phyloP scores from a whole-genome alignment of 2,888 invertebrate species.

The Venusia cambrica region DNA sequence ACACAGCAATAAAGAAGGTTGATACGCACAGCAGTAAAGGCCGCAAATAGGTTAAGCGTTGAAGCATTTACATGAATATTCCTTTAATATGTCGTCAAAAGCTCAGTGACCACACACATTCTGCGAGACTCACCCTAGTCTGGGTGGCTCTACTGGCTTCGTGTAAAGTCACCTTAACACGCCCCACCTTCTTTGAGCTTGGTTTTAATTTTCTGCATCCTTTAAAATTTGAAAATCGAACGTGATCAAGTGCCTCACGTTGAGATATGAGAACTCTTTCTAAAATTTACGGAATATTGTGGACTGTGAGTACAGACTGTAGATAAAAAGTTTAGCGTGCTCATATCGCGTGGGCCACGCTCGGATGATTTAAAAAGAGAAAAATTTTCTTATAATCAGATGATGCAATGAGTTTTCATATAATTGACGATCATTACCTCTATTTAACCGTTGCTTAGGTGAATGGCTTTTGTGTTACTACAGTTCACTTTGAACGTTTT shows the following conservation, averaged over 20 bases:
- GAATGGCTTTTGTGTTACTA: slow-evolving; percentile 2
- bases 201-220: slow-evolving; percentile 5
- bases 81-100: slow-evolving; percentile 26
- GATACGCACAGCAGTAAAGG: slow-evolving; percentile 25
- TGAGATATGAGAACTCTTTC: too few species aligned
- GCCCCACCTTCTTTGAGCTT: too few species aligned
- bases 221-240: too few species aligned
- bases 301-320: too few species aligned
- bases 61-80: slow-evolving; percentile 22
- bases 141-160: too few species aligned
- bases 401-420: slow-evolving; percentile 14
- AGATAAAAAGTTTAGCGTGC: too few species aligned
- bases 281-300: too few species aligned
- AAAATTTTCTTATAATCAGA: slow-evolving; percentile 22
- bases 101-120: slow-evolving; percentile 32
- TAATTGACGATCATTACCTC: slow-evolving; percentile 6
- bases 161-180: neutral
- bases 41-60: slow-evolving; percentile 31
- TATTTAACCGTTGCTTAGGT: slow-evolving; percentile 1
- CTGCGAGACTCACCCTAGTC: slow-evolving; percentile 2
- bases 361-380: slow-evolving; percentile 27
- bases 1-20: slow-evolving; percentile 20
- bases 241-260: too few species aligned
- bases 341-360: slow-evolving; percentile 23
- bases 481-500: too few species aligned